Percentiles rank a stretch among this genome's conserved stretches.
Evolutionary conservation across 2,888 invertebrate species (phyloP).

Genomic region (Holacanthella duospinosa): DNA sequence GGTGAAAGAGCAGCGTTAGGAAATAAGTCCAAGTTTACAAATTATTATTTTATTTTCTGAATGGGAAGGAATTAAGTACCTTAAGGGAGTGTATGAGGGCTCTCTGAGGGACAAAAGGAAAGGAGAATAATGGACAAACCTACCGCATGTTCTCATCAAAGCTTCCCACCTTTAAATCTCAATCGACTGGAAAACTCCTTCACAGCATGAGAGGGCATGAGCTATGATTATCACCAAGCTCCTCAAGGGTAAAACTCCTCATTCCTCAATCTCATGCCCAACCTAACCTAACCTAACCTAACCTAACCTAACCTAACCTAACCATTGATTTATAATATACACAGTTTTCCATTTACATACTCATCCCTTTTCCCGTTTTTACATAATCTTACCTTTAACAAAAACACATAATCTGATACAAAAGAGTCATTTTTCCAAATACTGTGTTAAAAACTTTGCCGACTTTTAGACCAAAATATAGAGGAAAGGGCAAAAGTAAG

Average conservation of each 20-base stretch:
- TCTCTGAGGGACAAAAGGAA: too few relatives aligned
- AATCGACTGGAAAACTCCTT: slow-evolving; percentile 34
- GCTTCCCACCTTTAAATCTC: slow-evolving; percentile 8
- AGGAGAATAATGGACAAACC: too few relatives aligned
- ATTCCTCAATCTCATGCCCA: neutral
- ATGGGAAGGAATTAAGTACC: neutral
- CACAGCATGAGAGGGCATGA: slow-evolving; percentile 17
- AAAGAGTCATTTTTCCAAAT: neutral
- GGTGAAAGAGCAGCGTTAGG: neutral
- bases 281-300: too few relatives aligned
- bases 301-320: too few relatives aligned
- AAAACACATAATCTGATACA: too few relatives aligned
- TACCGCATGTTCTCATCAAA: neutral
- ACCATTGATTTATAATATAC: neutral
- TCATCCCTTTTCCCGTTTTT: neutral
- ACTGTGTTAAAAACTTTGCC: neutral
- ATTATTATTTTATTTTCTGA: slow-evolving; percentile 3
- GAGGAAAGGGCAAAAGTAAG: too few relatives aligned
- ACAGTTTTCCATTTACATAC: neutral
- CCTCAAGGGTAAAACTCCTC: neutral
- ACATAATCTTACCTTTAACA: neutral
- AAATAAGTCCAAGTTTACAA: neutral
- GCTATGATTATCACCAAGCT: neutral
- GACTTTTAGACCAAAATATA: too few relatives aligned
- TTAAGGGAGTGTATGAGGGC: too few relatives aligned